Conservation (phyloP, 2,888 invertebrate genomes). For the Escarpia spicata region DNA sequence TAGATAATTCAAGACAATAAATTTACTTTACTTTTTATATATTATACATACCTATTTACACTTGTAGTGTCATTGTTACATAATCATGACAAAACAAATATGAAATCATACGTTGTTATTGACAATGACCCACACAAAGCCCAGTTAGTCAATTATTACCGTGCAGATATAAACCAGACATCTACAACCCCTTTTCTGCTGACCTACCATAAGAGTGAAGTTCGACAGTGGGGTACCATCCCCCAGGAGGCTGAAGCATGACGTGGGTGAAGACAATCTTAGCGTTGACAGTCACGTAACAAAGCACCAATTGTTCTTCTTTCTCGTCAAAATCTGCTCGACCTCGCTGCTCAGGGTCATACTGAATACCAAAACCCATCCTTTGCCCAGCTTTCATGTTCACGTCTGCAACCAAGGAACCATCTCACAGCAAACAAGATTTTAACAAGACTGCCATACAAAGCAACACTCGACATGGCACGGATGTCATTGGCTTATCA, state of each 20-base stretch:
- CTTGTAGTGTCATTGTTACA: too few relatives aligned
- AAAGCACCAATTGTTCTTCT: conserved; percentile 56
- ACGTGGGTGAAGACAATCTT: conserved; percentile 51
- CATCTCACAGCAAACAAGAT: neutral
- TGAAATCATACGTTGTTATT: too few relatives aligned
- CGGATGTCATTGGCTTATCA: neutral
- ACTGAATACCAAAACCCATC: conserved; percentile 61
- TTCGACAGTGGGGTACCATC: conserved; percentile 56
- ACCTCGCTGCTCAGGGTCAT: conserved; percentile 47
- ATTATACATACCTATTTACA: too few relatives aligned
- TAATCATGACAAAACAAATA: too few relatives aligned
- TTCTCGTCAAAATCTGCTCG: conserved; percentile 50
- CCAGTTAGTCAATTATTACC: too few relatives aligned
- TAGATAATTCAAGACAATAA: neutral
- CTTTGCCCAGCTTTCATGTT: conserved; percentile 48
- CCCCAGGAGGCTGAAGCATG: conserved; percentile 61
- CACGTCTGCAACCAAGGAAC: conserved; percentile 40
- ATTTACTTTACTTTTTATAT: neutral
- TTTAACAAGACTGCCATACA: neutral
- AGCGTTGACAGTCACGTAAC: conserved; percentile 56
- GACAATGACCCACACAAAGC: too few relatives aligned
- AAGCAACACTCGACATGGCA: neutral
- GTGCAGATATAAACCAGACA: neutral
- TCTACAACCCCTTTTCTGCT: neutral
- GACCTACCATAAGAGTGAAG: conserved; percentile 51